phyloP scores from a whole-genome alignment of 2,888 invertebrate species.

The Eristalis tenax region DNA sequence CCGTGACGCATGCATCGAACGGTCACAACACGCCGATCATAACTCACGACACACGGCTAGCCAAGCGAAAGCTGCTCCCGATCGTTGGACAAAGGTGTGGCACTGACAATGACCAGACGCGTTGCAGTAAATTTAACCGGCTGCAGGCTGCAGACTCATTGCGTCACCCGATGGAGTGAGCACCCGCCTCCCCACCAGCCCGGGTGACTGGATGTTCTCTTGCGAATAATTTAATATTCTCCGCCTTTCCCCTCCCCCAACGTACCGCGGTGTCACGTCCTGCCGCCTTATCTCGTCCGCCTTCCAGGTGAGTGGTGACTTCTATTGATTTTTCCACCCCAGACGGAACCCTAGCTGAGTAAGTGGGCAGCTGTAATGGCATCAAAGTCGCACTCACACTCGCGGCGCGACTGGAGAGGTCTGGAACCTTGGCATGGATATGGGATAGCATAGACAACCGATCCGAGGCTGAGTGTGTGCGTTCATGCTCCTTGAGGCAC shows the following conservation, averaged over 20 bases:
- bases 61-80: not conserved
- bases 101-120: constrained; percentile 44
- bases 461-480: not conserved
- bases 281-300: constrained; percentile 12
- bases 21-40: not conserved
- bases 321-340: constrained; percentile 62
- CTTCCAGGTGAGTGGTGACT: constrained; percentile 58
- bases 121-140: constrained; percentile 31
- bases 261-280: not conserved
- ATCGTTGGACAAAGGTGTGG: constrained; percentile 27
- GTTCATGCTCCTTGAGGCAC: constrained; percentile 11
- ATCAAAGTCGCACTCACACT: constrained; percentile 10
- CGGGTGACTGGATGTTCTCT: not conserved
- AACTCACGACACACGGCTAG: not conserved
- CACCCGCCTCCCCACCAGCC: not conserved
- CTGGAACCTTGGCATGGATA: constrained; percentile 67
- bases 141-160: constrained; percentile 33
- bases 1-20: not conserved
- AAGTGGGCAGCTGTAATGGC: constrained; percentile 53
- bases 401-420: constrained; percentile 51
- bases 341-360: constrained; percentile 46
- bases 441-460: not conserved
- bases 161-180: constrained; percentile 21
- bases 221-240: not conserved
- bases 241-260: not conserved